These are phyloP conservation scores for Pterostichus niger DNA, from an alignment of 2,888 invertebrate genomes.

Conservation along the genomic window DNA sequence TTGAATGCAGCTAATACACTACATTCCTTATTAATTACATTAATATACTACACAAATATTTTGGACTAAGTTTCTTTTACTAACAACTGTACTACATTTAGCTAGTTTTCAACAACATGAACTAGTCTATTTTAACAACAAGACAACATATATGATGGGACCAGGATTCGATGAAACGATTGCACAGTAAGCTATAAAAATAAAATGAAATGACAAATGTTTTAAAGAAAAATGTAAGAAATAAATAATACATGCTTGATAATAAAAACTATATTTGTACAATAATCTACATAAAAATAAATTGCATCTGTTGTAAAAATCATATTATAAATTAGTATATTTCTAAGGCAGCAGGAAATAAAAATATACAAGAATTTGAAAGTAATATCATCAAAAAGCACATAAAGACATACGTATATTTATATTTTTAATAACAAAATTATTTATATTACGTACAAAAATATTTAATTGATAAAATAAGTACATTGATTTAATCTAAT, in stretches of 20 bases:
- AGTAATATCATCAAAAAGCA: neutral
- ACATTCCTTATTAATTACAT: neutral
- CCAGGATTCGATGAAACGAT: constrained; percentile 36
- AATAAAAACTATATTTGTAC: constrained; percentile 32
- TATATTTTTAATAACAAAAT: too few relatives aligned
- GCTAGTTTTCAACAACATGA: neutral
- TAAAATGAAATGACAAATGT: constrained; percentile 7
- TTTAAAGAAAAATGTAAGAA: constrained; percentile 6
- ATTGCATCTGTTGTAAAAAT: constrained; percentile 19
- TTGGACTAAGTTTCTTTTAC: neutral
- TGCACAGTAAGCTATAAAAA: constrained; percentile 8
- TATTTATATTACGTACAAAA: too few relatives aligned
- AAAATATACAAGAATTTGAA: neutral
- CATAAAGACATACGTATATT: neutral
- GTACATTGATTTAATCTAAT: constrained; percentile 1
- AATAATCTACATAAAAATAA: constrained; percentile 27
- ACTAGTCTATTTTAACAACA: constrained; percentile 9
- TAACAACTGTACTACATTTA: constrained; percentile 13
- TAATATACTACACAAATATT: neutral
- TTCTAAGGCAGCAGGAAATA: neutral
- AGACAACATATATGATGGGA: constrained; percentile 3
- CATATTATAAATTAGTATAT: constrained; percentile 9
- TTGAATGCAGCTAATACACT: constrained; percentile 1
- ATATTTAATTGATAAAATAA: neutral
- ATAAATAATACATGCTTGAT: constrained; percentile 43